Evolutionary conservation across 2,888 invertebrate genomes (phyloP), one percentile per base, ranked within the genome.

Genomic region (Uloborus plumipes): DNA sequence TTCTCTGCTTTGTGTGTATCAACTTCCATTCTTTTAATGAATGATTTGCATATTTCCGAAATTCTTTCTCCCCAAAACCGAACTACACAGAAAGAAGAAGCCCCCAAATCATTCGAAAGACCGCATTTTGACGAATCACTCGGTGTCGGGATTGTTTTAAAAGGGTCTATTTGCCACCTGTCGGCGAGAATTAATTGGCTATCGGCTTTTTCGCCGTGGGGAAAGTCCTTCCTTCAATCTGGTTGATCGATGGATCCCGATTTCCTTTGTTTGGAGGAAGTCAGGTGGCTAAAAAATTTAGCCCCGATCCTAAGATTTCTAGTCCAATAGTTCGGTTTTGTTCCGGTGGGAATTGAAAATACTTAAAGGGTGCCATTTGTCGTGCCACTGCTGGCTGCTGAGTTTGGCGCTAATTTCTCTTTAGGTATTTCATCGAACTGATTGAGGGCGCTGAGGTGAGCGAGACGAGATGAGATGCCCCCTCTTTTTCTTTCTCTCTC

Each of bases 341-440:
- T 39, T 22, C 67, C 67, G 58, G 20, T 3, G 75, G 75, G 75
- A 75, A 75, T 75, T 67, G 59, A 67, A 75, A 75, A 66, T 75
- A 59, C 65, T 75, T 67, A 62, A 49, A n/a, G 20, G 59, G 20
- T 67, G 67, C 47, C 67, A 49, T 73, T 39, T 50, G n/a, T n/a
- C 62, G 18, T 31, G 31, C 62, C 51, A 16, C 55, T n/a, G 18
- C 16, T 18, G 65, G 18, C 14, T 14, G 39, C 47, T 39, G 16
- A 31, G 64, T 16, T 31, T 31, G 47, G 15, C 31, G 20, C 26
- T 59, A 47, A 18, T 66, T 58, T 66, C 26, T 49, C 53, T 55
- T 55, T 18, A 14, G 16, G 18, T 55, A 55, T 55, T 55, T 18
- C 18, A 18, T 55, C n/a, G n/a, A n/a, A n/a, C 20, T 55, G 20